A percentile compares a stretch with the other conserved stretches of the same genome.
These are phyloP conservation scores for Sebastes fasciatus DNA, from an alignment of 2,113 vertebrate genomes.

Conservation along the genomic window DNA sequence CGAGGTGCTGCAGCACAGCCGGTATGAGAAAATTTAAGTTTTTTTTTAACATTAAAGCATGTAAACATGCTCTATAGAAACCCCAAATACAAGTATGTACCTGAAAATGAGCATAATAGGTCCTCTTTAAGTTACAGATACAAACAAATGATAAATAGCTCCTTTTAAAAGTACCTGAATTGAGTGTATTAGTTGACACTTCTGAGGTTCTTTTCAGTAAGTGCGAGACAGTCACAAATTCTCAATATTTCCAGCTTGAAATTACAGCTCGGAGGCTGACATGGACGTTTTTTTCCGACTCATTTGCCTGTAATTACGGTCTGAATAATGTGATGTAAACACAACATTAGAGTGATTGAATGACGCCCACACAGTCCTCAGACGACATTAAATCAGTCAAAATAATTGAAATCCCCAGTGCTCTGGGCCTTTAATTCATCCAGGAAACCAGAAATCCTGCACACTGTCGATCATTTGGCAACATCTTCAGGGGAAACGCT, in stretches of 20 bases:
- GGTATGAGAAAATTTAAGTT: too few species aligned
- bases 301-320: background rate
- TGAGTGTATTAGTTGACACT: background rate
- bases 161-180: background rate
- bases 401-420: background rate
- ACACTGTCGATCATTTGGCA: background rate
- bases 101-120: too few species aligned
- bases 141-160: background rate
- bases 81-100: too few species aligned
- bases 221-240: background rate
- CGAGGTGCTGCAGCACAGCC: too few species aligned
- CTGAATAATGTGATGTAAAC: background rate
- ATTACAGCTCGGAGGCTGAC: background rate
- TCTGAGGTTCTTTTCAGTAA: background rate
- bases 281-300: background rate
- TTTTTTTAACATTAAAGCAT: too few species aligned
- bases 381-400: background rate
- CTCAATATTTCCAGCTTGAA: background rate
- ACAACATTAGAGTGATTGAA: background rate
- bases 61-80: too few species aligned
- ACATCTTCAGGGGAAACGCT: background rate
- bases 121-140: background rate
- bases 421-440: background rate
- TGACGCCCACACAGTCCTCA: background rate
- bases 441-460: background rate